Conservation (phyloP, 1,140 invertebrate species). For the Drosophila tsacasi region DNA sequence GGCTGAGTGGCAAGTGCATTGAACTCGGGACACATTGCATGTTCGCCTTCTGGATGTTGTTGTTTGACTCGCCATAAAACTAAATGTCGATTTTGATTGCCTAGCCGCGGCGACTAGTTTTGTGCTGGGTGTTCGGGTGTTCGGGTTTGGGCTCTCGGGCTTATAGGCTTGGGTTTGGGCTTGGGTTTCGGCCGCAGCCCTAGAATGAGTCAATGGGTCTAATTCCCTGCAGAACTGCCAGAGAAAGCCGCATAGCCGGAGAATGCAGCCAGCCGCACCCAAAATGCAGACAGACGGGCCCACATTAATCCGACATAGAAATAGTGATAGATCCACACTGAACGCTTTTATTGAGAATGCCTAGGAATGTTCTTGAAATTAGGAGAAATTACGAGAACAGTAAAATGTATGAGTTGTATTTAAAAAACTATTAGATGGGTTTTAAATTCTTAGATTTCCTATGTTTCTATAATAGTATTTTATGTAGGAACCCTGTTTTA, state of each 20-base stretch:
- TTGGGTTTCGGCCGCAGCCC: slow-evolving; percentile 32
- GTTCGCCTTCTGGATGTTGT: slow-evolving; percentile 33
- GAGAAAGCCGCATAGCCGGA: slow-evolving; percentile 39
- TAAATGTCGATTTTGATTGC: slow-evolving; percentile 58
- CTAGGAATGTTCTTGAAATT: neutral
- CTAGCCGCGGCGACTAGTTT: slow-evolving; percentile 45
- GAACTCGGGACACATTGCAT: slow-evolving; percentile 50
- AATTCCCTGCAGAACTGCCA: slow-evolving; percentile 40
- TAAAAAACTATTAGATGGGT: neutral
- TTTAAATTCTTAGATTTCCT: too few relatives aligned
- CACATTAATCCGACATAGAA: slow-evolving; percentile 57
- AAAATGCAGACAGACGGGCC: slow-evolving; percentile 54
- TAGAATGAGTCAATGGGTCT: slow-evolving; percentile 54
- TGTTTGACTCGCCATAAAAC: slow-evolving; percentile 49
- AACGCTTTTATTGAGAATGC: neutral
- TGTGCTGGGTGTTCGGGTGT: slow-evolving; percentile 17
- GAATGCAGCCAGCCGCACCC: slow-evolving; percentile 53
- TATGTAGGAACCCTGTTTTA: neutral
- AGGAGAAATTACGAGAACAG: too few relatives aligned
- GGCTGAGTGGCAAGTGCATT: slow-evolving; percentile 54
- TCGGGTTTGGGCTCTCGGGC: slow-evolving; percentile 1
- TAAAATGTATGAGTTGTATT: neutral
- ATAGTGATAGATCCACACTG: slow-evolving; percentile 39
- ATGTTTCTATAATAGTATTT: too few relatives aligned
- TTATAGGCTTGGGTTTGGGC: neutral